Evolutionary conservation across 2,888 invertebrate species (phyloP), one percentile per base, ranked within the genome.

Genomic region (Harpalus rubripes): DNA sequence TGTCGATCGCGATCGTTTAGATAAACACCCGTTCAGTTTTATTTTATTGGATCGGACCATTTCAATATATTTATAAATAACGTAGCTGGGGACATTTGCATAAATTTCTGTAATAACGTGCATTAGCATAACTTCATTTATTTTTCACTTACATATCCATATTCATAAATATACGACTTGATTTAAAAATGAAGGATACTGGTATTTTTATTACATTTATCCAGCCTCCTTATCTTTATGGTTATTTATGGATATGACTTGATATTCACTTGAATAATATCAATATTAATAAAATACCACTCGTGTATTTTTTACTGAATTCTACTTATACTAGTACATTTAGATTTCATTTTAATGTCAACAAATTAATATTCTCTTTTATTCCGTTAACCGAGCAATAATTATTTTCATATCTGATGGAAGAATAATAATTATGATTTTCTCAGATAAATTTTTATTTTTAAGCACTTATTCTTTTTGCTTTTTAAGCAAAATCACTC

Each of bases 11-110:
- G 44, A 52, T 83, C 74, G 58, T 72, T 72, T 61, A 83, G 83
- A 83, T 83, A 83, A 83, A 59, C 72, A 76, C 76, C 74, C 74
- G 83, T 83, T 61, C 32, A 7, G 1, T 81, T 68, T 76, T 76
- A 74, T 83, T 74, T 76, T 83, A 83, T 74, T 74, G 44, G 41
- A 59, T 26, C 76, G 61, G 41, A 41, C 61, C 82, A 82, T 82
- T 82, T 72, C 68, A 58, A 68, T 74, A 74, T 74, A 74, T 74
- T 74, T 74, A 74, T 74, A 74, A 74, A 74, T 44, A 74, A 74
- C 72, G 72, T 16, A 41, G 16, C 39, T 10, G 8, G 7, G 44
- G 16, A 74, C 78, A 78, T 78, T 78, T 78, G 32, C 78, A 78
- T 78, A 78, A 58, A 78, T 56, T 78, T 78, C 56, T 58, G 58